A percentile compares a stretch with the other conserved stretches of the same genome.
These are phyloP conservation scores for Idaea dimidiata DNA, from an alignment of 2,888 invertebrate species.

Conservation along the genomic window DNA sequence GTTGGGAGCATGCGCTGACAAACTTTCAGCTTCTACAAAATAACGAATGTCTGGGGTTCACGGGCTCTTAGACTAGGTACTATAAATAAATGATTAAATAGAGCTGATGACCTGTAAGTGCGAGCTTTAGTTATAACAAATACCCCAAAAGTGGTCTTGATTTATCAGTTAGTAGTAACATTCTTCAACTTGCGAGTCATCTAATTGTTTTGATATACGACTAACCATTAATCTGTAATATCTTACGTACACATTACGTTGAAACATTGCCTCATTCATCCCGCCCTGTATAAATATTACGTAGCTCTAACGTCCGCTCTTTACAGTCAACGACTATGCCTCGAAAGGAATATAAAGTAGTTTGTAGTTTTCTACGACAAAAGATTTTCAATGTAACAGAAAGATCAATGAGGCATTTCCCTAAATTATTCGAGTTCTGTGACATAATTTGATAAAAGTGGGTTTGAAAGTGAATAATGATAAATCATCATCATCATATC, in stretches of 20 bases:
- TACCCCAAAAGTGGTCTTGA: background rate
- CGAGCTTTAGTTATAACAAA: background rate
- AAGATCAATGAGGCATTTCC: background rate
- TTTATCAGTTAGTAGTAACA: background rate
- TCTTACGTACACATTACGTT: background rate
- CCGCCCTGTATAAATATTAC: background rate
- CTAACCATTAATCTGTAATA: background rate
- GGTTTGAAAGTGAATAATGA: background rate
- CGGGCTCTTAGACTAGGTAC: too few relatives aligned
- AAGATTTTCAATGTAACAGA: background rate
- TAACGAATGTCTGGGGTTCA: too few relatives aligned
- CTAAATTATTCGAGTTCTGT: background rate
- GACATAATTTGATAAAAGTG: background rate
- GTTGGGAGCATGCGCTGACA: too few relatives aligned
- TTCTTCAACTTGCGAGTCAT: background rate
- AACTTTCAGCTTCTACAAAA: too few relatives aligned
- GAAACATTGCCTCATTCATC: slow-evolving; percentile 1
- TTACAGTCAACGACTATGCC: background rate
- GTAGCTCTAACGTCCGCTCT: background rate
- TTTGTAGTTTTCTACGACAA: background rate
- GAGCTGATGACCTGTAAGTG: too few relatives aligned
- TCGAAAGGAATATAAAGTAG: background rate
- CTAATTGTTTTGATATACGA: background rate
- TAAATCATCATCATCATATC: too few relatives aligned
- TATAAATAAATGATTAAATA: too few relatives aligned